Percentiles rank a stretch among this genome's conserved stretches.
These are phyloP conservation scores for Atta texana DNA, from an alignment of 1,140 invertebrate genomes.

Conservation along the genomic window DNA sequence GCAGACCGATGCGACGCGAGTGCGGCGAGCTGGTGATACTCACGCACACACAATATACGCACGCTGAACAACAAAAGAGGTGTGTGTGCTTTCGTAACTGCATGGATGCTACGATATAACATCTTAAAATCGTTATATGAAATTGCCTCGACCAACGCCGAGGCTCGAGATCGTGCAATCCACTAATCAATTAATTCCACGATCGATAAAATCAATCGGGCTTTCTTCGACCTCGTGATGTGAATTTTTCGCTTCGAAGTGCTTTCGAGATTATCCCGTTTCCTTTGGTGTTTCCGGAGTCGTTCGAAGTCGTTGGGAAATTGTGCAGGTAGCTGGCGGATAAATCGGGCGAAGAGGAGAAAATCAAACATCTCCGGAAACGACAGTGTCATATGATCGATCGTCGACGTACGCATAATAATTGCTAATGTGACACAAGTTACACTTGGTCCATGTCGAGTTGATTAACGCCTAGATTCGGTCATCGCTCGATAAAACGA, in stretches of 20 bases:
- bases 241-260: not conserved
- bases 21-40: slow-evolving; percentile 10
- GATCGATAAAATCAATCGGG: not conserved
- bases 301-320: not conserved
- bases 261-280: not conserved
- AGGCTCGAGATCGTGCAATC: not conserved
- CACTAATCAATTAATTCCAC: not conserved
- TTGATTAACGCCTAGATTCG: not conserved
- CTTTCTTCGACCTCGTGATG: not conserved
- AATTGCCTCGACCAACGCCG: not conserved
- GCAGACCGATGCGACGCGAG: slow-evolving; percentile 20
- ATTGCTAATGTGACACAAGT: slow-evolving; percentile 53
- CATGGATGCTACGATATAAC: not conserved
- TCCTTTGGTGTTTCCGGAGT: not conserved
- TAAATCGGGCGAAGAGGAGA: not conserved
- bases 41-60: not conserved
- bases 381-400: slow-evolving; percentile 54
- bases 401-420: slow-evolving; percentile 50
- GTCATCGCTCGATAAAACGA: slow-evolving; percentile 15
- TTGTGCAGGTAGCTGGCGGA: not conserved
- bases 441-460: too few relatives aligned
- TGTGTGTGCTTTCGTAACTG: not conserved
- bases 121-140: not conserved
- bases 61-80: not conserved
- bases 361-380: slow-evolving; percentile 41